Evolutionary conservation across 1,140 invertebrate genomes (phyloP), one percentile per base, ranked within the genome.

Genomic region (Oncopodura yosiiana): DNA sequence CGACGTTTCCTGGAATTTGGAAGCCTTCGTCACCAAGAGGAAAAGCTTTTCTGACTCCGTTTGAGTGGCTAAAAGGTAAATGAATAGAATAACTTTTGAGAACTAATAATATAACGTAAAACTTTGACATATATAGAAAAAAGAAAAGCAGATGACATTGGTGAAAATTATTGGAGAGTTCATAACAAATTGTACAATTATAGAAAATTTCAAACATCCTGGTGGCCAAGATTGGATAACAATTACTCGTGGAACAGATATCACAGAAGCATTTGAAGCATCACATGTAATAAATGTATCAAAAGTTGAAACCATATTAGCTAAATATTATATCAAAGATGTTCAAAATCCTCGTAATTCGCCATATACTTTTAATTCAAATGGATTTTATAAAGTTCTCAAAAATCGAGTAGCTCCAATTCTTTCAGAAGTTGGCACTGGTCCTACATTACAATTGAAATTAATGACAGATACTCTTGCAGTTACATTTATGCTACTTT

Each of bases 51-150:
- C 64, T 61, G 32, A 66, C 61, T 18, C 51, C 56, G 0, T 49
- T 62, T 1, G 36, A 64, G 46, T 78, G 82, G 82, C 61, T 89
- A 12, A 71, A 74, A 30, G 79, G 77, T 2, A 84, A 84, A 65
- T 72, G 3, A 43, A 44, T 38, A n/a, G n/a, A n/a, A n/a, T n/a
- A n/a, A n/a, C n/a, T n/a, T n/a, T n/a, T n/a, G n/a, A n/a, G n/a
- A n/a, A 34, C 14, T 9, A 9, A 9, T 3, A 21, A 6, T 50
- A 8, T 16, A 12, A 8, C 3, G 8, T 27, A n/a, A 4, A 38
- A 36, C n/a, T 27, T 3, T 1, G n/a, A 9, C 4, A 5, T 32
- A 43, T 50, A 23, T 8, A 62, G 61, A 29, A 1, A 63, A 63
- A 54, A 26, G 41, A 2, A 26, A 3, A 9, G 63, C 66, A 38